phyloP scores from a whole-genome alignment of 1,140 invertebrate species.

The Eueides isabella region DNA sequence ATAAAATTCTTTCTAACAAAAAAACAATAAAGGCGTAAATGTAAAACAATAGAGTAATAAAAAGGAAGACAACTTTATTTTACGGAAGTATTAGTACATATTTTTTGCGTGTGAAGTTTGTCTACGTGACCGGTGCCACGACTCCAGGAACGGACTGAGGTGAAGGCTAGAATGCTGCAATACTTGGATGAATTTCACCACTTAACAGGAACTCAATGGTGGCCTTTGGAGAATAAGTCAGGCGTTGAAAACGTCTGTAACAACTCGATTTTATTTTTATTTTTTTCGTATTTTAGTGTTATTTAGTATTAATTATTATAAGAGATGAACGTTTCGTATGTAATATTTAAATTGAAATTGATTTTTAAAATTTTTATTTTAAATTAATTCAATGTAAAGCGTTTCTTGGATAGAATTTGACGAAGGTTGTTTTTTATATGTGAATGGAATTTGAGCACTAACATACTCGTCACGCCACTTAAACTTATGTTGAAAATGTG shows the following conservation, averaged over 20 bases:
- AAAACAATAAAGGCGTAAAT: neutral
- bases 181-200: neutral
- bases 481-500: neutral
- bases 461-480: neutral
- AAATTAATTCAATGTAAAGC: neutral
- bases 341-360: neutral
- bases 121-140: constrained; percentile 24
- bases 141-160: constrained; percentile 11
- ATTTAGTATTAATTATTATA: neutral
- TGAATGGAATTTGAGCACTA: neutral
- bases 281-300: constrained; percentile 5
- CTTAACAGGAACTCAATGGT: constrained; percentile 17
- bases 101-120: constrained; percentile 17
- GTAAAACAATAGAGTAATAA: neutral
- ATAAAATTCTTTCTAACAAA: neutral
- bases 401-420: neutral
- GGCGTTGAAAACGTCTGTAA: constrained; percentile 5
- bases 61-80: constrained; percentile 6
- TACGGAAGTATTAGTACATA: constrained; percentile 20
- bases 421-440: neutral
- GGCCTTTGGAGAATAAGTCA: constrained; percentile 20
- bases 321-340: neutral
- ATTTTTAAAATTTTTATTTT: neutral
- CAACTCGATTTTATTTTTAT: neutral
- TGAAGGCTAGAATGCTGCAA: constrained; percentile 15